Evolutionary conservation across 1,140 invertebrate species (phyloP).

Genomic region (Amyelois transitella): DNA sequence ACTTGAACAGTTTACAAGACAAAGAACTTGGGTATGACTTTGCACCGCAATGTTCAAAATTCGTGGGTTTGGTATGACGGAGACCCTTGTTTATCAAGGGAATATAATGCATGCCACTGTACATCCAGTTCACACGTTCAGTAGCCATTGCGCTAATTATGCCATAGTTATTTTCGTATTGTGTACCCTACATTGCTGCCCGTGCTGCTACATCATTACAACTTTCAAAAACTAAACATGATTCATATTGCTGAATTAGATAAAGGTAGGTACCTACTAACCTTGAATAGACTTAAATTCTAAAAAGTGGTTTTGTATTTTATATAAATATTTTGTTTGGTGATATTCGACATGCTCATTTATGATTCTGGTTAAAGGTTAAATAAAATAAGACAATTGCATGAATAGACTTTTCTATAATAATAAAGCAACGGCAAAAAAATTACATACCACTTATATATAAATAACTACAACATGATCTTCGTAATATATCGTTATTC

Average conservation of each 20-base stretch:
- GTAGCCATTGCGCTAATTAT: constrained; percentile 18
- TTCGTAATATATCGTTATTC: constrained; percentile 76
- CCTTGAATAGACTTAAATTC: too few species aligned
- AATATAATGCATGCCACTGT: too few species aligned
- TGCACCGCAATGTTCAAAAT: too few species aligned
- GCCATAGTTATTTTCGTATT: constrained; percentile 28
- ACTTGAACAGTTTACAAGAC: background rate
- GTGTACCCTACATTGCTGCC: constrained; percentile 17
- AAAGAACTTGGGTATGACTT: too few species aligned
- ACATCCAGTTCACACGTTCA: background rate
- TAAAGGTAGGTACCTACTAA: too few species aligned
- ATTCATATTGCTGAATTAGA: too few species aligned
- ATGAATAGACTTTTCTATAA: background rate
- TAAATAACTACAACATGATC: constrained; percentile 68
- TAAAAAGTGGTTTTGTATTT: too few species aligned
- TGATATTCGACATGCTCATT: too few species aligned
- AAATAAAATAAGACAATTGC: constrained; percentile 19
- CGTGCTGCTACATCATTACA: background rate
- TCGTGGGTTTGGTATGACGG: too few species aligned
- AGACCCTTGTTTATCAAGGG: too few species aligned
- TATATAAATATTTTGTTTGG: too few species aligned
- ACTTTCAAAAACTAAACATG: background rate
- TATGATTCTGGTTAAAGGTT: background rate
- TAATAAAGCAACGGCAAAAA: background rate
- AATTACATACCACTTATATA: constrained; percentile 34